Evolutionary conservation across 2,113 vertebrate genomes (phyloP).

Genomic region (Hemichromis elongatus): DNA sequence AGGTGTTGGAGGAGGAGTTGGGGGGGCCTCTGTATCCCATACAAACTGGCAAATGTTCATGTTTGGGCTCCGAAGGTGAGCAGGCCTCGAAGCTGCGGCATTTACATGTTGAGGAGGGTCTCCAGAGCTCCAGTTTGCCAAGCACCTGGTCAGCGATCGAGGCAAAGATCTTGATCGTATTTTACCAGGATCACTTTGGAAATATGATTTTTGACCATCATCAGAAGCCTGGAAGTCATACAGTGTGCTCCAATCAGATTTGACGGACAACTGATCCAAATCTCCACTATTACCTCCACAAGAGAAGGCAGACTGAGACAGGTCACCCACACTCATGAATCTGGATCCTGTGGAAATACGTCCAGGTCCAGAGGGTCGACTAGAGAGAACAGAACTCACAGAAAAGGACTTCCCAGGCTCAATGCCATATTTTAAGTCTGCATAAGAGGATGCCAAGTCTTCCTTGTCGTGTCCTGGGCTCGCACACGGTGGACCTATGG

Average conservation of each 20-base stretch:
- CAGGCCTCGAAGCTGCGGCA: not conserved
- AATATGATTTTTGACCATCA: not conserved
- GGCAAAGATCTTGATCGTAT: constrained; percentile 59
- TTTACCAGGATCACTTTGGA: constrained; percentile 20
- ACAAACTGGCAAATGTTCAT: constrained; percentile 23
- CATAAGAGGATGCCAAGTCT: constrained; percentile 46
- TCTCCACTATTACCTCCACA: not conserved
- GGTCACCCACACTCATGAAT: constrained; percentile 63
- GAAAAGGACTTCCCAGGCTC: constrained; percentile 65
- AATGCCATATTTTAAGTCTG: constrained; percentile 74
- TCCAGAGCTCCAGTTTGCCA: constrained; percentile 46
- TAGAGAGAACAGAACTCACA: constrained; percentile 70
- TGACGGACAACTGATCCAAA: not conserved
- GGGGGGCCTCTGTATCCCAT: constrained; percentile 57
- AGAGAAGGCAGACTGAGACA: constrained; percentile 22
- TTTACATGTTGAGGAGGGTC: not conserved
- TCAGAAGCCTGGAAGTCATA: not conserved
- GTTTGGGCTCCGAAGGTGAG: constrained; percentile 13
- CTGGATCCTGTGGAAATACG: constrained; percentile 70
- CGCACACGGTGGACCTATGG: constrained; percentile 34
- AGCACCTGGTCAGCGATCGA: constrained; percentile 44
- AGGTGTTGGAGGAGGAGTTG: constrained; percentile 70
- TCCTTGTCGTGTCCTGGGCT: constrained; percentile 3
- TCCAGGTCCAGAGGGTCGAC: constrained; percentile 65
- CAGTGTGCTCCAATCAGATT: not conserved